These are phyloP conservation scores for Microcebus murinus DNA, from an alignment of 2,113 vertebrate species.

Conservation along the genomic window DNA sequence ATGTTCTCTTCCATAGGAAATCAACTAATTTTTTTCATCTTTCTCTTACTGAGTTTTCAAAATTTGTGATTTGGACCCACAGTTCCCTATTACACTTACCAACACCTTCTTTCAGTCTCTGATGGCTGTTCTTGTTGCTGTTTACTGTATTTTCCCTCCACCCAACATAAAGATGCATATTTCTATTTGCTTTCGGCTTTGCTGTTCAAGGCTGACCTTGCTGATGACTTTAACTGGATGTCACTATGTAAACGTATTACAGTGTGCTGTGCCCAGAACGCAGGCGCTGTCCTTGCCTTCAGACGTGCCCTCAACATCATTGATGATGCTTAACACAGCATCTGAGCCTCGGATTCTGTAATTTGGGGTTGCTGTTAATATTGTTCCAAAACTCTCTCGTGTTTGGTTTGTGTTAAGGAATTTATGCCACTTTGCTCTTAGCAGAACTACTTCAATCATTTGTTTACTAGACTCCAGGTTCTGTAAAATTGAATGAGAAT, in stretches of 20 bases:
- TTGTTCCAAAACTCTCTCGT: background rate
- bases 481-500: background rate
- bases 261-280: background rate
- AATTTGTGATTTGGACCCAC: background rate
- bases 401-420: background rate
- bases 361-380: background rate
- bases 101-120: background rate
- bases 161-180: background rate
- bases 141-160: background rate
- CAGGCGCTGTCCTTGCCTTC: background rate
- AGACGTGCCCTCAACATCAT: background rate
- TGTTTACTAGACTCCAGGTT: background rate
- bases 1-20: background rate
- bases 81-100: too few relatives aligned
- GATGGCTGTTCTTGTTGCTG: background rate
- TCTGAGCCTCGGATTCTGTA: background rate
- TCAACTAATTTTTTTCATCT: background rate
- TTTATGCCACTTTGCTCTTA: background rate
- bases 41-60: background rate
- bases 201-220: background rate
- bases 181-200: background rate
- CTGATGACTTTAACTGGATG: too few relatives aligned
- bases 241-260: background rate
- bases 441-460: background rate
- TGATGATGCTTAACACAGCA: background rate